phyloP scores from a whole-genome alignment of 2,113 vertebrate species.

The Aptenodytes forsteri region DNA sequence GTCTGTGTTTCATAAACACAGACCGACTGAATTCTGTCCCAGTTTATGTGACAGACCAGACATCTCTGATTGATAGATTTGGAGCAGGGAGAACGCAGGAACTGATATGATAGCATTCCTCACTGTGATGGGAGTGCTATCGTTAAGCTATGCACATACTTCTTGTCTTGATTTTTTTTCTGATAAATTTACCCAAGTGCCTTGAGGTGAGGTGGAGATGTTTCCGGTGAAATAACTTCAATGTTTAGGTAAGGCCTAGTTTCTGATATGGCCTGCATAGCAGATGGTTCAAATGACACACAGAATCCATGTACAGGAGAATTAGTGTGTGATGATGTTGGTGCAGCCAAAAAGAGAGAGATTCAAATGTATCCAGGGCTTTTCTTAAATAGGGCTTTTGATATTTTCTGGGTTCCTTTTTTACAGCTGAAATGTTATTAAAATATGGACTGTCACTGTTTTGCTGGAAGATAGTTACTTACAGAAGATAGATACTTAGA shows the following conservation, averaged over 20 bases:
- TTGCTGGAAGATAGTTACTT: not conserved
- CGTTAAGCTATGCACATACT: not conserved
- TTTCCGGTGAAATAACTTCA: not conserved
- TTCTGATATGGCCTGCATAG: not conserved
- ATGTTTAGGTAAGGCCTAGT: not conserved
- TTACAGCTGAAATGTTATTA: not conserved
- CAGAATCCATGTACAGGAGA: not conserved
- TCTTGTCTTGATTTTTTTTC: not conserved
- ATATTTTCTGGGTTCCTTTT: not conserved
- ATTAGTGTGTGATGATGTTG: not conserved
- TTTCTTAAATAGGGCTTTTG: not conserved
- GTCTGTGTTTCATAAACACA: not conserved
- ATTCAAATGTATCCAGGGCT: not conserved
- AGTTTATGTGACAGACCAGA: not conserved
- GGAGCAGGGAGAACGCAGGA: not conserved
- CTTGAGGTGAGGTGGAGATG: not conserved
- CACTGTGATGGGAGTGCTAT: not conserved
- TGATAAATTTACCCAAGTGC: not conserved
- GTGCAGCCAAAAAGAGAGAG: not conserved
- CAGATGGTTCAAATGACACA: not conserved
- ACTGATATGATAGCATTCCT: not conserved
- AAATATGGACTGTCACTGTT: not conserved
- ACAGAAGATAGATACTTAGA: not conserved
- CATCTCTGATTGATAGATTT: conserved; percentile 12
- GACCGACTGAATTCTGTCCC: not conserved